Percentiles rank a stretch among this genome's conserved stretches.
These are phyloP conservation scores for Parnassius mnemosyne DNA, from an alignment of 2,888 invertebrate species.

Conservation along the genomic window DNA sequence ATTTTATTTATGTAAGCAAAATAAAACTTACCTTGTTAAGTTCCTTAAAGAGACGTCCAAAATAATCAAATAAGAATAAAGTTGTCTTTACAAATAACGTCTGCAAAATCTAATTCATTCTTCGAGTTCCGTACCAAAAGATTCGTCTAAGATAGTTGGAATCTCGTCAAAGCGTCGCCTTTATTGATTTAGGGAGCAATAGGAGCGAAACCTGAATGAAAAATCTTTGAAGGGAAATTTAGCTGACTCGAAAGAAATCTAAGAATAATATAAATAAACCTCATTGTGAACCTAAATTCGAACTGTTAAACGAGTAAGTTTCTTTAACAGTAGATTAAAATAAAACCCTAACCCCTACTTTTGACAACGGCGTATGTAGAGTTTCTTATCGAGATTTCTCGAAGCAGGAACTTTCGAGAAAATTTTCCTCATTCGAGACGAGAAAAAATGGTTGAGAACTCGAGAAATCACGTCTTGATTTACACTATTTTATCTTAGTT, in stretches of 20 bases:
- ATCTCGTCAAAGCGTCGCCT: slow-evolving; percentile 16
- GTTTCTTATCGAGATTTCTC: too few relatives aligned
- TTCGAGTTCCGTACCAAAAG: slow-evolving; percentile 30
- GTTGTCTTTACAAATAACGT: slow-evolving; percentile 58
- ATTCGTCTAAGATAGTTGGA: slow-evolving; percentile 5
- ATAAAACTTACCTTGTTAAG: slow-evolving; percentile 28
- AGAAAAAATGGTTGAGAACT: too few relatives aligned
- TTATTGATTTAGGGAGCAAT: slow-evolving; percentile 15
- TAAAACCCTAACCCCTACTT: too few relatives aligned
- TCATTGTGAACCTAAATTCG: too few relatives aligned
- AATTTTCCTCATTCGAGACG: too few relatives aligned
- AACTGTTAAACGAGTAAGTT: too few relatives aligned
- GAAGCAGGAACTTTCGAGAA: too few relatives aligned
- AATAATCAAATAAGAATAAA: slow-evolving; percentile 57
- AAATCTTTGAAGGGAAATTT: slow-evolving; percentile 10
- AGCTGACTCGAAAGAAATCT: slow-evolving; percentile 13
- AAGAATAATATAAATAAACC: neutral
- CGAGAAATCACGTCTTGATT: too few relatives aligned
- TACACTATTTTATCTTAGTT: too few relatives aligned
- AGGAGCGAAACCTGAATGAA: slow-evolving; percentile 8
- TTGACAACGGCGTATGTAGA: too few relatives aligned
- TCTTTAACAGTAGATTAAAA: too few relatives aligned
- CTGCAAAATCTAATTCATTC: slow-evolving; percentile 47
- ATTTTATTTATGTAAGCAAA: too few relatives aligned
- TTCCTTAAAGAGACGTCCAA: slow-evolving; percentile 45